A percentile compares a stretch with the other conserved stretches of the same genome.
Evolutionary conservation across 2,113 vertebrate species (phyloP).

Genomic region (Cyanoliseus patagonus): DNA sequence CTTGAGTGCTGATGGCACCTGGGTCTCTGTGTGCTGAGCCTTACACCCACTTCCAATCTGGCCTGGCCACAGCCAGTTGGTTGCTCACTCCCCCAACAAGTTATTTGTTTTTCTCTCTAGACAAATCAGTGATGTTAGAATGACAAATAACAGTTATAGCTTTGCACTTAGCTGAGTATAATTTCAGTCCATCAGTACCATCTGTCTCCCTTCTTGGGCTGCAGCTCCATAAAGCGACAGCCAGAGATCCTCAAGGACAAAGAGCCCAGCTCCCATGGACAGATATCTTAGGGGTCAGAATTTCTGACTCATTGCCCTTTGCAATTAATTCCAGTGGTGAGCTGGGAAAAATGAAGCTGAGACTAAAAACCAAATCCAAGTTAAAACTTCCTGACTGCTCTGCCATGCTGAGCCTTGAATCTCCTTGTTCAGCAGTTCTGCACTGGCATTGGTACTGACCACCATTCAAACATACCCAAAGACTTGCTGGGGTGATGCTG

Average conservation of each 20-base stretch:
- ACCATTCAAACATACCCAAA: background rate
- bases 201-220: constrained; percentile 60
- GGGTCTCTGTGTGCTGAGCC: constrained; percentile 55
- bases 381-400: background rate
- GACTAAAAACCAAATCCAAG: background rate
- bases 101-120: constrained; percentile 66
- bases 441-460: background rate
- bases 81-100: constrained; percentile 65
- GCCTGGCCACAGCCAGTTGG: constrained; percentile 38
- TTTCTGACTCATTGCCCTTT: background rate
- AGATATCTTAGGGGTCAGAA: constrained; percentile 1
- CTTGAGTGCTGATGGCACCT: constrained; percentile 51
- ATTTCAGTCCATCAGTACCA: constrained; percentile 69
- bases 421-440: background rate
- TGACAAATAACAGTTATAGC: constrained; percentile 70
- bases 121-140: constrained; percentile 65
- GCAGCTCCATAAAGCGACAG: constrained; percentile 44
- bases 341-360: background rate
- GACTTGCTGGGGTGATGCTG: background rate
- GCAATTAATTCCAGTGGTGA: background rate
- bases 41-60: constrained; percentile 67
- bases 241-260: constrained; percentile 51
- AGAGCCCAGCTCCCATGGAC: background rate
- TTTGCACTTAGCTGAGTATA: constrained; percentile 67
- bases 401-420: background rate